Percentiles rank a stretch among this genome's conserved stretches.
These are phyloP conservation scores for Zaprionus davidi DNA, from an alignment of 1,140 invertebrate species.

Conservation along the genomic window DNA sequence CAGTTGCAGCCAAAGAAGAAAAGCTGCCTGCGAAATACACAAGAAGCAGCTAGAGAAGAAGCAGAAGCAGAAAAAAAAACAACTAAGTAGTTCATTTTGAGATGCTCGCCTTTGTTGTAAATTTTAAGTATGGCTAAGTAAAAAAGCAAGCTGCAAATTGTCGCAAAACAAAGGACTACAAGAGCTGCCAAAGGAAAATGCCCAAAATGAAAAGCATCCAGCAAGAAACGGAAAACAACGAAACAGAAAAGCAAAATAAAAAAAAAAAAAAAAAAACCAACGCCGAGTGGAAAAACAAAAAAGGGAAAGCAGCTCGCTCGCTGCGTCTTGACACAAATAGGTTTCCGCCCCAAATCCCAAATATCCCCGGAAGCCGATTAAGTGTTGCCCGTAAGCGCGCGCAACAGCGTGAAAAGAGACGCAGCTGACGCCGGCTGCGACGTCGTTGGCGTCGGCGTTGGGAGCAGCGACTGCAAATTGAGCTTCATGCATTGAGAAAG, in stretches of 20 bases:
- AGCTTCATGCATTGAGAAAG: constrained; percentile 43
- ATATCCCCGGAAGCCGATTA: constrained; percentile 83
- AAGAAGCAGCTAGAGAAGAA: constrained; percentile 8
- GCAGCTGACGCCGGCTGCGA: constrained; percentile 15
- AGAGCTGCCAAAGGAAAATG: constrained; percentile 71
- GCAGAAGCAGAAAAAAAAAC: constrained; percentile 10
- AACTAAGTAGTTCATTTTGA: constrained; percentile 79
- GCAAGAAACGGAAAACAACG: constrained; percentile 22
- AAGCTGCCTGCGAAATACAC: constrained; percentile 12
- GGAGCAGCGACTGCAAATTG: constrained; percentile 64
- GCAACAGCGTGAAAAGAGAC: constrained; percentile 74
- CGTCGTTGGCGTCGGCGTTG: neutral
- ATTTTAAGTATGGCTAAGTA: constrained; percentile 80
- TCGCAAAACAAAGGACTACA: constrained; percentile 77
- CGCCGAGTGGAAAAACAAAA: constrained; percentile 1
- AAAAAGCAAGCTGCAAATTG: constrained; percentile 79
- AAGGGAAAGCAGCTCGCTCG: constrained; percentile 33
- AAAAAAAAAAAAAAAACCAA: neutral
- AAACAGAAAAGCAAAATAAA: constrained; percentile 34
- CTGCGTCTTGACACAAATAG: constrained; percentile 81
- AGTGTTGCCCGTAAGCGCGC: constrained; percentile 78
- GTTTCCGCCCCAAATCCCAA: constrained; percentile 81
- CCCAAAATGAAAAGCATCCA: constrained; percentile 69
- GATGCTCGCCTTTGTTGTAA: constrained; percentile 75
- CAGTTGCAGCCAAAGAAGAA: constrained; percentile 19